Evolutionary conservation across 1,140 invertebrate species (phyloP), one percentile per base, ranked within the genome.

Genomic region (Aradophagus sp.): DNA sequence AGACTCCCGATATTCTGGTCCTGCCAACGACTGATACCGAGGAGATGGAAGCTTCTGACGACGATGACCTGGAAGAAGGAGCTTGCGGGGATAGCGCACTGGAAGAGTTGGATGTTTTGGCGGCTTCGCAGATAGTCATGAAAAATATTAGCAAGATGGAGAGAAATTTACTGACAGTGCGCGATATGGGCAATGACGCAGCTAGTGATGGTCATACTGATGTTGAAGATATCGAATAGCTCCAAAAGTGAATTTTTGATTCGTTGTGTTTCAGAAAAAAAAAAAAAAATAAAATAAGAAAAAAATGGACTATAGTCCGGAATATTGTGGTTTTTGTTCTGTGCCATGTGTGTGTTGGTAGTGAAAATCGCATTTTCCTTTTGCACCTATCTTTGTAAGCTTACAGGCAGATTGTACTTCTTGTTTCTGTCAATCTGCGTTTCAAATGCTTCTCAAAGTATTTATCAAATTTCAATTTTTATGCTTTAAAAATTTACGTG

Each of bases 191-290:
- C 0, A 80, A 81, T 0, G 78, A 81, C 0, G 73, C 42, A 1
- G 44, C 73, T 3, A 80, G 68, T 34, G 84, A 86, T 8, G 75
- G 75, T 15, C 80, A 82, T 13, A 86, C 84, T 5, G 84, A 86
- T 27, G 45, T 85, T 1, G 84, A 86, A 17, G 84, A 86, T 39
- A 36, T 86, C 4, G 84, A 86, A 34, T 83, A 77, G 65, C 62
- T 45, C 2, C 10, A 5, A 4, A 17, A 48, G 15, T 41, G 17
- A 10, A 2, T 19, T 34, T 41, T 14, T 8, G n/a, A 16, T 7
- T 7, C 39, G 11, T 48, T 35, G 16, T 12, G n/a, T 55, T 65
- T 55, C 11, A 14, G 34, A 13, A 32, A n/a, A 27, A 31, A 12
- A 17, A 34, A 42, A 10, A 19, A 8, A 29, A 8, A 14, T 39